Base-by-base conservation (phyloP, 2,797 vertebrate species). In the Pipistrellus nathusii region DNA sequence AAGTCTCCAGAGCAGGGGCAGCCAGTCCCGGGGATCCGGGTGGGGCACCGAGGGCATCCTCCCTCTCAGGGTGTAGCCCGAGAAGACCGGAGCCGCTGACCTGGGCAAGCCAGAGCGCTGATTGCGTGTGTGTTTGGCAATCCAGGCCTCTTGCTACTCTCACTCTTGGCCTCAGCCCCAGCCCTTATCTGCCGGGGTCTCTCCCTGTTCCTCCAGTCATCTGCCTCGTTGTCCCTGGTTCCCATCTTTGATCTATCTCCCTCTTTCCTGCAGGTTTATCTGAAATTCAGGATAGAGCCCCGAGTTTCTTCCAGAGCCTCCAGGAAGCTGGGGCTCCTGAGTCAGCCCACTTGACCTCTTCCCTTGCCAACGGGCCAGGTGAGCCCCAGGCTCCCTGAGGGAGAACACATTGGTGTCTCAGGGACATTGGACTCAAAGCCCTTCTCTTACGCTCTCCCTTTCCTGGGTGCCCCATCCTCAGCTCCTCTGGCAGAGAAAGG, bases 281-380 rank as follows among this genome's bases (percentile, higher is more conserved):
- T 88, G 80, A 51, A 85, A 85, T 21, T 85, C 76, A 51, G 90
- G 27, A 64, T 64, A 62, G 90, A 95, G 35, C 6, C 3, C 48
- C 2, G 30, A 38, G 25, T 91, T 48, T 93, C 89, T 91, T 68
- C 8, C 10, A 87, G 62, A 77, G 66, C 25, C 44, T 35, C 21
- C 73, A n/a, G n/a, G n/a, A n/a, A n/a, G n/a, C n/a, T n/a, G n/a
- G n/a, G n/a, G n/a, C n/a, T n/a, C n/a, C n/a, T n/a, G n/a, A n/a
- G n/a, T n/a, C n/a, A n/a, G n/a, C n/a, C n/a, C n/a, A n/a, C n/a
- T n/a, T n/a, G n/a, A n/a, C n/a, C n/a, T n/a, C n/a, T n/a, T n/a
- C n/a, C n/a, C n/a, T n/a, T n/a, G n/a, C n/a, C n/a, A 15, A 0
- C 4, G 46, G 87, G 87, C 53, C 66, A 35, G 17, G 2, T 21